phyloP scores from a whole-genome alignment of 2,797 vertebrate genomes.

The Limnodromus scolopaceus region DNA sequence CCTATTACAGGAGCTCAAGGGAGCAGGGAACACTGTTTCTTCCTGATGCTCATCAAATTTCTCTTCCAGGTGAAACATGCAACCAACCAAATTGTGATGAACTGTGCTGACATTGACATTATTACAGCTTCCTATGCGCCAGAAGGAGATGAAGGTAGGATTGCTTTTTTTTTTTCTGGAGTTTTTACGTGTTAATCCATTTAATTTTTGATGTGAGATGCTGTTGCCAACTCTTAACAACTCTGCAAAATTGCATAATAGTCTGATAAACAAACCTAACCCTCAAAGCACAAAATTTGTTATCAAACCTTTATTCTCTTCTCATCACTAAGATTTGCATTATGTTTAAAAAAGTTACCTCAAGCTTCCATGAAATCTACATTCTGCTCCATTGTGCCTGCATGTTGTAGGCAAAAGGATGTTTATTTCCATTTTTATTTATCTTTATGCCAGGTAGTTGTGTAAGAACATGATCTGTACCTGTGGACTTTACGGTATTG shows the following conservation, averaged over 20 bases:
- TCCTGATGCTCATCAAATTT: slow-evolving; percentile 8
- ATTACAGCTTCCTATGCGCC: slow-evolving; percentile 95
- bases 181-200: not conserved
- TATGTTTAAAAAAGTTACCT: not conserved
- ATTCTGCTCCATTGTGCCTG: not conserved
- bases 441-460: fast-evolving
- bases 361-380: fast-evolving
- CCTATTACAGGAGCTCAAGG: not conserved
- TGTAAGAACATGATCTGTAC: not conserved
- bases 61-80: slow-evolving; percentile 90
- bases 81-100: slow-evolving; percentile 99
- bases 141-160: slow-evolving; percentile 93
- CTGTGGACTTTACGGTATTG: not conserved
- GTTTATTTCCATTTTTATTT: not conserved
- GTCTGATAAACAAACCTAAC: not conserved
- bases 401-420: not conserved
- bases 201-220: fast-evolving
- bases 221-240: not conserved
- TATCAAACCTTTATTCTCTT: not conserved
- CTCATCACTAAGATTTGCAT: fast-evolving
- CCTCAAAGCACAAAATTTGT: not conserved
- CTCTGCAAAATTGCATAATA: not conserved
- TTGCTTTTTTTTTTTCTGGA: not conserved
- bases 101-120: slow-evolving; percentile 99
- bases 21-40: not conserved